phyloP scores from a whole-genome alignment of 2,797 vertebrate species.

The Gorsachius magnificus region DNA sequence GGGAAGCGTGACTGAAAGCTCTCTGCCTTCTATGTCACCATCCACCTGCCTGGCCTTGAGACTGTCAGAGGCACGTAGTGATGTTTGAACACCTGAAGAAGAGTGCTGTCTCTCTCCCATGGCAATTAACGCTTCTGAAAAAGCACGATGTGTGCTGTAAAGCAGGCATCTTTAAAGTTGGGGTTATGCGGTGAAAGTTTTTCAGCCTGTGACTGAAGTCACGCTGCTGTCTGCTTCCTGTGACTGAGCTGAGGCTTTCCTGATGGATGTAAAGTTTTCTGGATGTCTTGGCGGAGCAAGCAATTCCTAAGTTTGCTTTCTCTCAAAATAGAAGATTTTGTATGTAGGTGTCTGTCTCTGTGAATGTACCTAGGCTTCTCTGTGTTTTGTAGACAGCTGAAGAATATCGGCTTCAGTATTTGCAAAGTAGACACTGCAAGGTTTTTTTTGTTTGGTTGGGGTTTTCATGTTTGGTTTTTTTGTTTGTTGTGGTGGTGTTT shows the following conservation, averaged over 20 bases:
- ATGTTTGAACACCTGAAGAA: neutral
- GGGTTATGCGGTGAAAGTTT: neutral
- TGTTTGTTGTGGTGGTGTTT: too few species aligned
- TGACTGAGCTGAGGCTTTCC: neutral
- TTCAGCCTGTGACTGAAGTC: neutral
- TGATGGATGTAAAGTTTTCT: neutral
- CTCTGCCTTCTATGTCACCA: neutral
- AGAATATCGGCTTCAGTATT: neutral
- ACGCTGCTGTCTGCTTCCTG: rapidly evolving
- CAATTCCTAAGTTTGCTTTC: neutral
- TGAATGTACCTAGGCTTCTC: neutral
- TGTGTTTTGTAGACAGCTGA: neutral
- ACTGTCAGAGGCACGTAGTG: neutral
- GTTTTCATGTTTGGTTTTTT: too few species aligned
- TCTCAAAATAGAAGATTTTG: neutral
- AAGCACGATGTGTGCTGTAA: rapidly evolving
- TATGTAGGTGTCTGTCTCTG: neutral
- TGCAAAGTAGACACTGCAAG: neutral
- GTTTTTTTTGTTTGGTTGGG: too few species aligned
- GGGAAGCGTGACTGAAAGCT: neutral
- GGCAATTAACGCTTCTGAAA: neutral
- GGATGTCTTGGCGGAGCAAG: neutral
- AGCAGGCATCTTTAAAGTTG: neutral
- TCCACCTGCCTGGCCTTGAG: neutral
- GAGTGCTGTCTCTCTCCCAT: neutral